Conservation (phyloP, 2,113 vertebrate species). For the Phylloscopus trochilus region DNA sequence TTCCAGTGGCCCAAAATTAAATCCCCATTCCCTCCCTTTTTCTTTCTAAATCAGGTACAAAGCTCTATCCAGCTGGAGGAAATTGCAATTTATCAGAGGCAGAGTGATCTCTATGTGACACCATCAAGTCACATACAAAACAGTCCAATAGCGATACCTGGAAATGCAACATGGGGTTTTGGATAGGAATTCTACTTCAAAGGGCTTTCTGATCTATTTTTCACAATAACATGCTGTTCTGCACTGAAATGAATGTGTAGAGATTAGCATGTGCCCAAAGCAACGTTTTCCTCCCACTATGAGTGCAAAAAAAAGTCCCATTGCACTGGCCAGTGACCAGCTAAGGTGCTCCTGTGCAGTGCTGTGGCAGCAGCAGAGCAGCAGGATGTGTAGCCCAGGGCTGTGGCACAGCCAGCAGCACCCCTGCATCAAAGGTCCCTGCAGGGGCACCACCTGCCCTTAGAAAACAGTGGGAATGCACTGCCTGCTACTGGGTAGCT, state of each 20-base stretch:
- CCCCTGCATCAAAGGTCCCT: accelerated
- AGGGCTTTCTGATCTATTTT: background rate
- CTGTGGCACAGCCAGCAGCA: accelerated
- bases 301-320: background rate
- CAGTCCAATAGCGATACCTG: background rate
- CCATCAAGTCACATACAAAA: background rate
- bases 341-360: accelerated
- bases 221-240: background rate
- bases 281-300: accelerated
- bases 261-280: background rate
- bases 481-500: background rate
- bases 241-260: background rate
- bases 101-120: background rate
- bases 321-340: accelerated
- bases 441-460: accelerated
- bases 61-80: background rate
- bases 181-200: background rate
- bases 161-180: background rate
- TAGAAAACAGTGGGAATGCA: background rate
- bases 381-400: too few relatives aligned
- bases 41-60: background rate
- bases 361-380: accelerated
- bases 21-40: background rate
- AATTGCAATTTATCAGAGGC: background rate
- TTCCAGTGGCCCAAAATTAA: background rate